These are phyloP conservation scores for Lysiphlebus fabarum DNA, from an alignment of 1,140 invertebrate genomes.

Conservation along the genomic window DNA sequence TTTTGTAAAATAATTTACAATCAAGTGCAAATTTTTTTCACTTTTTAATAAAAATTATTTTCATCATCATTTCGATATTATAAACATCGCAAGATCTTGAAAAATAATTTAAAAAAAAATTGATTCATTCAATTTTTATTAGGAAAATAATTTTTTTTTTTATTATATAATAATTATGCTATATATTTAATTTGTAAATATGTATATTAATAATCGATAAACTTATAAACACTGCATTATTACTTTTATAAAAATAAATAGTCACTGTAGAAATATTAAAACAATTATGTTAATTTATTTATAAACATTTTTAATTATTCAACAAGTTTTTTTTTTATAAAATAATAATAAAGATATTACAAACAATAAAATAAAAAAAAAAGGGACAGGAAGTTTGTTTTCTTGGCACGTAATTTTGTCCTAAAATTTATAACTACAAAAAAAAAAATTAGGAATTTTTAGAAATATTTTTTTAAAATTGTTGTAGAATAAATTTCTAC, in stretches of 20 bases:
- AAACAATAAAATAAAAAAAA: neutral
- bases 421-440: constrained; percentile 10
- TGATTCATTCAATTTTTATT: neutral
- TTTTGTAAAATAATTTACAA: too few relatives aligned
- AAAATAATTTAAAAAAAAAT: too few relatives aligned
- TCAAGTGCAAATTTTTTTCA: too few relatives aligned
- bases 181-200: constrained; percentile 38
- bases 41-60: too few relatives aligned
- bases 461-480: constrained; percentile 11
- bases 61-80: too few relatives aligned
- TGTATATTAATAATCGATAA: constrained; percentile 49
- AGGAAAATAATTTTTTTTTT: constrained; percentile 7
- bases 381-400: constrained; percentile 26
- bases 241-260: constrained; percentile 46
- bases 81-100: neutral
- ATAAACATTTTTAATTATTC: too few relatives aligned
- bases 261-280: constrained; percentile 41
- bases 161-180: neutral
- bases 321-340: too few relatives aligned
- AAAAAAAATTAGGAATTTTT: constrained; percentile 3
- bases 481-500: constrained; percentile 35
- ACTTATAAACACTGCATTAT: constrained; percentile 45
- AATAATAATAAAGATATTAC: too few relatives aligned
- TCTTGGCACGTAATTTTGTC: constrained; percentile 18
- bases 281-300: too few relatives aligned